Percentiles rank a stretch among this genome's conserved stretches.
Evolutionary conservation across 2,888 invertebrate species (phyloP).

Genomic region (Andricus curvator): DNA sequence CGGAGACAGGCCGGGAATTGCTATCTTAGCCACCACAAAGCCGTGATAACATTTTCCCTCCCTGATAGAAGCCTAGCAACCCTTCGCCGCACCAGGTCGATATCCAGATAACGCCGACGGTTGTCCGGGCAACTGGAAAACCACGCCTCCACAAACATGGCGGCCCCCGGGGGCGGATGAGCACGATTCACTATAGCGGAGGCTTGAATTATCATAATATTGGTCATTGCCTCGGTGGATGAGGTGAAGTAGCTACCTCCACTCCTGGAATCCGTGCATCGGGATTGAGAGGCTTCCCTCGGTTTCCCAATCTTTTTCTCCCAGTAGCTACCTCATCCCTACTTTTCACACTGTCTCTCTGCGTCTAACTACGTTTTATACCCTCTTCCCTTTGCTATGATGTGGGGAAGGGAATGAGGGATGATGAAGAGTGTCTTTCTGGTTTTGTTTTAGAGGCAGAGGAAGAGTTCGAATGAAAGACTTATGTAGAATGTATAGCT

Average conservation of each 20-base stretch:
- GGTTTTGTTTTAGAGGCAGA: background rate
- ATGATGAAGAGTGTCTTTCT: background rate
- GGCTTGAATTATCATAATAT: constrained; percentile 76
- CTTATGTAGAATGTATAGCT: background rate
- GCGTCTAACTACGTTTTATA: background rate
- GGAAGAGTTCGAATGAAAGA: background rate
- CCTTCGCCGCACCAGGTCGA: constrained; percentile 68
- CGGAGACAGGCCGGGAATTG: constrained; percentile 59
- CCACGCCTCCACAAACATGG: constrained; percentile 77
- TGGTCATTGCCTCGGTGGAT: constrained; percentile 73
- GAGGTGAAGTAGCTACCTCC: constrained; percentile 64
- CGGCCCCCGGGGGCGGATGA: constrained; percentile 64
- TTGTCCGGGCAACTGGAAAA: constrained; percentile 72
- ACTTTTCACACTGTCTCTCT: constrained; percentile 33
- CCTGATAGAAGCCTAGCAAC: constrained; percentile 77
- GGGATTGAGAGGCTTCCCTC: constrained; percentile 43
- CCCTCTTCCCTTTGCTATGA: background rate
- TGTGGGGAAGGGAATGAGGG: background rate
- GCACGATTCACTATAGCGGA: constrained; percentile 60
- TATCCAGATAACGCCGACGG: constrained; percentile 71
- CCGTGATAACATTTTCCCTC: constrained; percentile 79
- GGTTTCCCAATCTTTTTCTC: constrained; percentile 31
- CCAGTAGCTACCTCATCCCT: constrained; percentile 6
- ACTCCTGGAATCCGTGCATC: constrained; percentile 57
- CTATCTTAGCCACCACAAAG: constrained; percentile 78